Evolutionary conservation across 64 coral and sea anemone genomes (phyloP), one percentile per base, ranked within the genome.

Genomic region (Montipora capricornis): DNA sequence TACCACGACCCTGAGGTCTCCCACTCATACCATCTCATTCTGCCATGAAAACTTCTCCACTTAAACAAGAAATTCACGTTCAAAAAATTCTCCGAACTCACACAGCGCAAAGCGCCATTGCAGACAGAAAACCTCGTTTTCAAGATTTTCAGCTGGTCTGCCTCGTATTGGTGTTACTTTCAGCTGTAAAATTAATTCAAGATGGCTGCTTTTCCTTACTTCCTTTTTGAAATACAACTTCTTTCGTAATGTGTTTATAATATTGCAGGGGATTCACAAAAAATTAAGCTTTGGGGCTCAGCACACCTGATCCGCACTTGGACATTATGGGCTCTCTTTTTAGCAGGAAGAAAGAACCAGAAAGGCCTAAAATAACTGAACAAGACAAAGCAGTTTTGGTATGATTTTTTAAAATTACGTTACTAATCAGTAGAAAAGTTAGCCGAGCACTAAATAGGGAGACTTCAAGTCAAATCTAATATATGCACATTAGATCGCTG

Each of bases 21-120:
- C 89, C 96, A 75, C 96, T 97, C 96, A 97, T 97, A 88, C 96
- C 96, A 95, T 97, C 88, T 98, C 96, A 98, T 98, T 98, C 92
- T 98, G 92, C 87, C 90, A 80, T 84, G 62, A 98, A 86, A 74
- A 98, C 84, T 92, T 86, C 88, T 87, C 96, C 92, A 86, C 96
- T 92, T 70, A 13, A 98, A 97, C 77, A 84, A 95, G 51, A 82
- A 75, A 83, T 82, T 68, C 90, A 91, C 77, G 91, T 84, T 69
- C 75, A 89, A 91, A 87, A 64, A 5, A 1, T 8, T 16, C 13
- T 64, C 6, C 8, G 91, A 79, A 80, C 37, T 92, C 79, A 80
- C 37, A 71, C 44, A 90, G 84, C 86, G 86, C 92, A 88, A 29
- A 84, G 93, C 96, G 96, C 96, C 96, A 98, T 98, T 83, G 95